Percentiles rank a stretch among this genome's conserved stretches.
Conservation (phyloP, 2,888 invertebrate species). For the Venusia cambrica region DNA sequence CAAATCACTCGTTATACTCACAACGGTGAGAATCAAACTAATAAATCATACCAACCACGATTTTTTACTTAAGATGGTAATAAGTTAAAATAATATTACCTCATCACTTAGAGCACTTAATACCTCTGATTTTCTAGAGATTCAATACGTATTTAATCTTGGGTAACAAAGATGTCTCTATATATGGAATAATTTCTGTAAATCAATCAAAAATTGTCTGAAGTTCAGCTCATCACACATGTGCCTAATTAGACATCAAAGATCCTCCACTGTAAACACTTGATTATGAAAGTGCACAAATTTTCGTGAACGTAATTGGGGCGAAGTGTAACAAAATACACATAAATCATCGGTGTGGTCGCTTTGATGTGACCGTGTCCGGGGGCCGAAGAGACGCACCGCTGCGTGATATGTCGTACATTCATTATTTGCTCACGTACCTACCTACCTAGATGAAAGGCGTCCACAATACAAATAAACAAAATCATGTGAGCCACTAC, state of each 20-base stretch:
- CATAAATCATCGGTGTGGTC: constrained; percentile 66
- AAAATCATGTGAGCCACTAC: constrained; percentile 61
- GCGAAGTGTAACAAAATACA: constrained; percentile 67
- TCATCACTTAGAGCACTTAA: too few relatives aligned
- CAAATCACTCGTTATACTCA: too few relatives aligned
- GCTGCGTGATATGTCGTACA: constrained; percentile 68
- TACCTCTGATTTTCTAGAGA: too few relatives aligned
- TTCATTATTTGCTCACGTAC: constrained; percentile 77
- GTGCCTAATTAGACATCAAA: constrained; percentile 75
- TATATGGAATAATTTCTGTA: constrained; percentile 35
- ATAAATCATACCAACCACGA: too few relatives aligned
- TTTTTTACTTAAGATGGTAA: too few relatives aligned
- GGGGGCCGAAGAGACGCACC: constrained; percentile 65
- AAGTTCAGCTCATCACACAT: constrained; percentile 41
- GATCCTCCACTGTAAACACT: constrained; percentile 56
- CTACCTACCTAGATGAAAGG: constrained; percentile 78
- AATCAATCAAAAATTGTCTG: constrained; percentile 61
- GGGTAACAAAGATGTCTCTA: constrained; percentile 6
- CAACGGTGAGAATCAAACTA: too few relatives aligned
- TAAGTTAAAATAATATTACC: too few relatives aligned
- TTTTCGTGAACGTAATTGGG: constrained; percentile 71
- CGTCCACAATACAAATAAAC: constrained; percentile 75
- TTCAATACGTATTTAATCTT: too few relatives aligned
- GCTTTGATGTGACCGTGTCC: constrained; percentile 76
- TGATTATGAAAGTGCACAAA: constrained; percentile 72